Percentiles rank a stretch among this genome's conserved stretches.
Evolutionary conservation across 1,140 invertebrate genomes (phyloP).

Genomic region (Conus ventricosus): DNA sequence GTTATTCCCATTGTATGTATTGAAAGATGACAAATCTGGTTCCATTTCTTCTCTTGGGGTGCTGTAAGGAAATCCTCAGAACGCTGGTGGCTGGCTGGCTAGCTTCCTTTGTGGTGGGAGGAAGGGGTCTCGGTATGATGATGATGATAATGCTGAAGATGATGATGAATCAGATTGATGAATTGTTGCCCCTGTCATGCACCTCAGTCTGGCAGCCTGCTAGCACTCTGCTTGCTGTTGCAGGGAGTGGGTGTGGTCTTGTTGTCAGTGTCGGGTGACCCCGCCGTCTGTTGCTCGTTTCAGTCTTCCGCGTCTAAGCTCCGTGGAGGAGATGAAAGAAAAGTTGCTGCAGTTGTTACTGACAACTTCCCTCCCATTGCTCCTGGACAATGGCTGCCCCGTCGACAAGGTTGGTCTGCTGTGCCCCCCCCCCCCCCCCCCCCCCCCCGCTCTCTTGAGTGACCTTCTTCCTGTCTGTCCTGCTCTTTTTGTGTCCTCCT

Average conservation of each 20-base stretch:
- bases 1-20: no score
- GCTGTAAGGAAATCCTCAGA: no score
- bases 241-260: not conserved
- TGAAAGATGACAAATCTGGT: no score
- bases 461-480: no score
- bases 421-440: not conserved
- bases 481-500: not conserved
- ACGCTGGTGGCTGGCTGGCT: no score
- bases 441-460: not conserved
- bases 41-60: no score
- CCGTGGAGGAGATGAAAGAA: constrained; percentile 87
- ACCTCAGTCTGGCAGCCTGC: not conserved
- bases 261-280: not conserved
- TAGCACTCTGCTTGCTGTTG: not conserved
- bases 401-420: constrained; percentile 79
- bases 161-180: no score
- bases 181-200: not conserved
- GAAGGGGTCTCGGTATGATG: no score
- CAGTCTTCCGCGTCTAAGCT: constrained; percentile 57
- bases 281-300: constrained; percentile 41
- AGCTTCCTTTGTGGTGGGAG: no score
- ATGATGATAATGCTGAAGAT: no score
- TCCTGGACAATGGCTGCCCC: constrained; percentile 91
- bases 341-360: constrained; percentile 91
- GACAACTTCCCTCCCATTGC: constrained; percentile 88